A percentile compares a stretch with the other conserved stretches of the same genome.
phyloP scores from a whole-genome alignment of 2,113 vertebrate species.

The Pica pica region DNA sequence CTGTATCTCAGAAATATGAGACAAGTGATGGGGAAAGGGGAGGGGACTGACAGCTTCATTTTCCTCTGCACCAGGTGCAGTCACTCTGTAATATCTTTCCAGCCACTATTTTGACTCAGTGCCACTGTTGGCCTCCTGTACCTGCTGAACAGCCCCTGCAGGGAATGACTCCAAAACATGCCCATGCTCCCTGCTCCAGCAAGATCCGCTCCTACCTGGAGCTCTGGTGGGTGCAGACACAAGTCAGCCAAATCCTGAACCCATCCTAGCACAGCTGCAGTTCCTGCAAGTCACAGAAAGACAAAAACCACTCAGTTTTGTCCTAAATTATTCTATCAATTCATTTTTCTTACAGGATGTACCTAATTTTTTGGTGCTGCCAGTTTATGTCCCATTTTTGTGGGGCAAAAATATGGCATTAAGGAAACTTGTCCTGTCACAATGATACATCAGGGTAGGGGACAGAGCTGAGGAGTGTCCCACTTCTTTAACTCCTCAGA shows the following conservation, averaged over 20 bases:
- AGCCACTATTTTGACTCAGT: slow-evolving; percentile 43
- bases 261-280: not conserved
- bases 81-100: not conserved
- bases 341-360: accelerated
- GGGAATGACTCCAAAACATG: slow-evolving; percentile 31
- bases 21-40: slow-evolving; percentile 12
- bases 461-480: not conserved
- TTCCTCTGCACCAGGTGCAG: slow-evolving; percentile 52
- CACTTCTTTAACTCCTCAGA: not conserved
- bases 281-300: not conserved
- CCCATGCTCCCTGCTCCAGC: slow-evolving; percentile 26
- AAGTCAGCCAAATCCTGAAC: not conserved
- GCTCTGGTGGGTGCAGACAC: not conserved
- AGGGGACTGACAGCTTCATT: slow-evolving; percentile 34
- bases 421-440: not conserved
- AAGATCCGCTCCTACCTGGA: not conserved
- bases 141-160: slow-evolving; percentile 53
- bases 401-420: not conserved
- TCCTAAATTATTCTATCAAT: accelerated
- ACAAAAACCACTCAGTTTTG: not conserved
- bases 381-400: accelerated
- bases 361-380: not conserved
- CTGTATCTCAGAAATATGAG: slow-evolving; percentile 34
- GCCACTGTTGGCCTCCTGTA: slow-evolving; percentile 51
- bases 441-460: not conserved